These are phyloP conservation scores for Rachycentron canadum DNA, from an alignment of 2,797 vertebrate species.

Conservation along the genomic window DNA sequence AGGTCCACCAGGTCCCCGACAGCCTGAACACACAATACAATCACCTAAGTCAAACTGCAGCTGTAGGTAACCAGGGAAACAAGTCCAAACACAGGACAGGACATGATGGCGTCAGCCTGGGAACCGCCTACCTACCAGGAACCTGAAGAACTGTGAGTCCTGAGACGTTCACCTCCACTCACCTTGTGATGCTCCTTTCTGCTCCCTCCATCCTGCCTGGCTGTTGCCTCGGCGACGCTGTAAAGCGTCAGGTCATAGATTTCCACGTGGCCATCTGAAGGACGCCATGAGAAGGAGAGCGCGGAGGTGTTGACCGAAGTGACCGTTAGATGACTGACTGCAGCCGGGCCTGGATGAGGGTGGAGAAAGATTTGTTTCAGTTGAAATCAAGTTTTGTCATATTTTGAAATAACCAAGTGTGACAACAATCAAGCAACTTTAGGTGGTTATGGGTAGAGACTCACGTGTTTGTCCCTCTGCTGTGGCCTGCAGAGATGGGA, in stretches of 20 bases:
- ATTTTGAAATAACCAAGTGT: too few relatives aligned
- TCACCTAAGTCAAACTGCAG: background rate
- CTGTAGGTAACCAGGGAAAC: too few relatives aligned
- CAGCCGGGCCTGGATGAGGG: slow-evolving; percentile 88
- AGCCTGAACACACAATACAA: slow-evolving; percentile 20
- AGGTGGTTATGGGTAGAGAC: slow-evolving; percentile 16
- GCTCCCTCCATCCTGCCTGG: slow-evolving; percentile 47
- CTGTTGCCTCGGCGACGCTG: slow-evolving; percentile 83
- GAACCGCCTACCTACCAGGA: too few relatives aligned
- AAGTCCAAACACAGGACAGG: too few relatives aligned
- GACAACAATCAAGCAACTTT: too few relatives aligned
- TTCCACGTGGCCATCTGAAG: slow-evolving; percentile 90
- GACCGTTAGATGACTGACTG: slow-evolving; percentile 89
- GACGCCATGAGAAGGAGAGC: slow-evolving; percentile 90
- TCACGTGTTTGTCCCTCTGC: slow-evolving; percentile 92
- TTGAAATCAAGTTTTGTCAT: too few relatives aligned
- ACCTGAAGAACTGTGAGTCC: too few relatives aligned
- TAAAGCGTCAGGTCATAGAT: slow-evolving; percentile 91
- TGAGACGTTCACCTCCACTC: background rate
- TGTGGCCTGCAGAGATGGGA: slow-evolving; percentile 84
- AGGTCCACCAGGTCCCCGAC: slow-evolving; percentile 45
- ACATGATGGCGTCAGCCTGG: too few relatives aligned
- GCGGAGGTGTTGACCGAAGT: slow-evolving; percentile 85
- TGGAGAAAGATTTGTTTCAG: background rate
- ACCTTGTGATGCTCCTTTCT: slow-evolving; percentile 59